phyloP scores from a whole-genome alignment of 2,888 invertebrate species.

The Thecocarcelia acutangulata region DNA sequence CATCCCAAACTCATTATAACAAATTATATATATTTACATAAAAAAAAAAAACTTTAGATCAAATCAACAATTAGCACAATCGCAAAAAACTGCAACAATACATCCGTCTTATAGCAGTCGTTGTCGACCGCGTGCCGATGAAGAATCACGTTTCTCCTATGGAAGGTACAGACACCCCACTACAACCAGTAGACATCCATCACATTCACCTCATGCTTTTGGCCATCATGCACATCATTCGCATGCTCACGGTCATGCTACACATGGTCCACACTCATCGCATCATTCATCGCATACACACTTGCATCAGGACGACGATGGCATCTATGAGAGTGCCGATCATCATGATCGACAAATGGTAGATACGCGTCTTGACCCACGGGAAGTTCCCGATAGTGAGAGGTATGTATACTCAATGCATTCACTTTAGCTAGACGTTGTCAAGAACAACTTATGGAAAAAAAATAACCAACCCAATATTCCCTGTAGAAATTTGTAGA shows the following conservation, averaged over 20 bases:
- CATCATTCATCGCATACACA: conserved; percentile 84
- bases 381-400: conserved; percentile 93
- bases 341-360: conserved; percentile 86
- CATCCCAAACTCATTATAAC: neutral
- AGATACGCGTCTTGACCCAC: conserved; percentile 84
- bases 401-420: conserved; percentile 84
- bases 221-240: conserved; percentile 82
- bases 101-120: conserved; percentile 83
- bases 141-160: conserved; percentile 89
- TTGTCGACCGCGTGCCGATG: conserved; percentile 85
- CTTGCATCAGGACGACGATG: conserved; percentile 88
- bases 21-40: neutral
- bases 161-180: conserved; percentile 84
- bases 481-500: conserved; percentile 14
- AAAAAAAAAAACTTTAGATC: conserved; percentile 77
- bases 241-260: conserved; percentile 82
- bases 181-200: conserved; percentile 79
- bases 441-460: conserved; percentile 16
- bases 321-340: conserved; percentile 93
- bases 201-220: conserved; percentile 83
- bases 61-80: conserved; percentile 82
- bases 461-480: conserved; percentile 1
- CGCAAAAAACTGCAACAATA: conserved; percentile 82
- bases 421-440: conserved; percentile 24
- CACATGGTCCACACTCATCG: conserved; percentile 82